Evolutionary conservation across 2,888 invertebrate species (phyloP).

Genomic region (Fissipunctia ypsillon): DNA sequence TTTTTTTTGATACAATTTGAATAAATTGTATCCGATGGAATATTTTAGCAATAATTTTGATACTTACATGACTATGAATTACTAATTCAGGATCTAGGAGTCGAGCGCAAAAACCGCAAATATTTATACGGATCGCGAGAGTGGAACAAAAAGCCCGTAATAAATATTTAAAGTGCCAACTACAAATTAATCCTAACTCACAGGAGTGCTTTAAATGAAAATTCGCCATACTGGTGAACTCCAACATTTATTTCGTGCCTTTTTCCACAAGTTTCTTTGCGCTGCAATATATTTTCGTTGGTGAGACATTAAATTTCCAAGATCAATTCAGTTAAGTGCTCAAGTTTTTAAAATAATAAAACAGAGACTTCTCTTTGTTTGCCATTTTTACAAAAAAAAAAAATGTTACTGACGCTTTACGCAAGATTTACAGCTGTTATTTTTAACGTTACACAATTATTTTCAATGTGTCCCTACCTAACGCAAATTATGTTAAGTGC

Average conservation of each 20-base stretch:
- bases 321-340: constrained; percentile 55
- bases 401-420: constrained; percentile 12
- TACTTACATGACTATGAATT: not conserved
- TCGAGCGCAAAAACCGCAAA: constrained; percentile 61
- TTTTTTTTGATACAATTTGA: not conserved
- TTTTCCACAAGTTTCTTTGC: constrained; percentile 19
- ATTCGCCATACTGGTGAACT: constrained; percentile 20
- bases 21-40: not conserved
- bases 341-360: constrained; percentile 37
- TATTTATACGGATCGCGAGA: constrained; percentile 53
- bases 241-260: constrained; percentile 10
- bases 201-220: constrained; percentile 31
- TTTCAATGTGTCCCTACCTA: not conserved
- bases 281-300: constrained; percentile 33
- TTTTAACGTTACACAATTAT: constrained; percentile 1
- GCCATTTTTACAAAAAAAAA: constrained; percentile 14
- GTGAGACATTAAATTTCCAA: constrained; percentile 31
- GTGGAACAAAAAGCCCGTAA: constrained; percentile 65
- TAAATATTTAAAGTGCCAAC: constrained; percentile 69
- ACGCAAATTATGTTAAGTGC: not conserved
- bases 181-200: constrained; percentile 71
- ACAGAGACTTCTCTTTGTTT: constrained; percentile 11
- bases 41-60: no score
- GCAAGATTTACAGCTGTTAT: constrained; percentile 27
- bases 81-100: constrained; percentile 19